Percentiles rank a stretch among this genome's conserved stretches.
Conservation (phyloP, 2,797 vertebrate species). For the Periparus ater region DNA sequence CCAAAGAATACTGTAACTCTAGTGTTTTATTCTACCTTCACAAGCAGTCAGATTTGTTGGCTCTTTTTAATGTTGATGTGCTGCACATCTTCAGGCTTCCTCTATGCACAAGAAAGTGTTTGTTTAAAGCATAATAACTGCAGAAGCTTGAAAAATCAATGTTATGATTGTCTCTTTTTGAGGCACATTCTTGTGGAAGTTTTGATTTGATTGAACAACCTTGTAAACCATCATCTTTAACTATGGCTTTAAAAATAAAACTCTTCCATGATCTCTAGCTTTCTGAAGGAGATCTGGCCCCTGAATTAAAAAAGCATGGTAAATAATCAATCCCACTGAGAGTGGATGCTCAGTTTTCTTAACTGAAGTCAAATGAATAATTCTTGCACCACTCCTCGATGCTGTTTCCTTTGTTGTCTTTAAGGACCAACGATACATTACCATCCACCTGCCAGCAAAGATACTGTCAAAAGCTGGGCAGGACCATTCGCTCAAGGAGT, state of each 20-base stretch:
- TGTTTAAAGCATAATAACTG: background rate
- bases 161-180: background rate
- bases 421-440: background rate
- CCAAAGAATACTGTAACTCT: background rate
- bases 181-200: background rate
- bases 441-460: background rate
- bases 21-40: background rate
- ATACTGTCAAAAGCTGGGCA: background rate
- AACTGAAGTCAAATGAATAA: background rate
- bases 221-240: background rate
- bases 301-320: background rate
- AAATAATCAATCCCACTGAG: background rate
- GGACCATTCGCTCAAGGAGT: background rate
- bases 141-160: background rate
- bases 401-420: background rate
- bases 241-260: background rate
- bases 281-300: background rate
- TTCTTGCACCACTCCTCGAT: background rate
- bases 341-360: background rate
- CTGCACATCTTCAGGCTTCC: background rate
- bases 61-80: background rate
- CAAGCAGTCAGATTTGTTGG: background rate
- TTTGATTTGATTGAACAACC: background rate
- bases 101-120: background rate
- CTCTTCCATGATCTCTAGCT: background rate